Percentiles rank a stretch among this genome's conserved stretches.
phyloP scores from a whole-genome alignment of 2,888 invertebrate species.

The Colletes collaris region DNA sequence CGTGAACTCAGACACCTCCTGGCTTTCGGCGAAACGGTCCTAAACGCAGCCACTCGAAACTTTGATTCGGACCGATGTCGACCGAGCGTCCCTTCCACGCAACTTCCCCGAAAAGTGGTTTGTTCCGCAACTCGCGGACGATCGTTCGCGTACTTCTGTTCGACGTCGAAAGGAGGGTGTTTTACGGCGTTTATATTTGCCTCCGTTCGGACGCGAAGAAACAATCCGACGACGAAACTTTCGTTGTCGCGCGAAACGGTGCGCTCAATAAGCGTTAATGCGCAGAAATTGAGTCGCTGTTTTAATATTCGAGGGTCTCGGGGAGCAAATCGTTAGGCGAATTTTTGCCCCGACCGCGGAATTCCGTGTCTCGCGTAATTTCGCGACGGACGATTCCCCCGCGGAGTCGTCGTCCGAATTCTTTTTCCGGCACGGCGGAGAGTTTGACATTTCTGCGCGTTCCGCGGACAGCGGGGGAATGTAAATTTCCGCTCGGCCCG shows the following conservation, averaged over 20 bases:
- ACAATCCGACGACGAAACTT: neutral
- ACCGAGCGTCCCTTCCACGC: neutral
- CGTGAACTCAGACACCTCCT: conserved; percentile 23
- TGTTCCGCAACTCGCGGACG: conserved; percentile 1
- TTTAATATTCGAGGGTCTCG: no score
- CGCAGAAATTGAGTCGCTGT: no score
- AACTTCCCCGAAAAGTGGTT: conserved; percentile 1
- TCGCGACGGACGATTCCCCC: conserved; percentile 7
- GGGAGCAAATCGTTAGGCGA: neutral
- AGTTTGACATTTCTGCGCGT: conserved; percentile 46
- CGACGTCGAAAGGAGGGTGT: neutral
- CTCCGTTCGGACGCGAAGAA: neutral
- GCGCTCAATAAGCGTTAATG: no score
- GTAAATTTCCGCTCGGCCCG: conserved; percentile 48
- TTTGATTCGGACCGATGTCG: neutral
- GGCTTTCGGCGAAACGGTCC: neutral
- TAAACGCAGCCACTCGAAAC: neutral
- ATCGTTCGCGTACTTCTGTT: neutral
- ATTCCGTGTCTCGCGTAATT: conserved; percentile 14
- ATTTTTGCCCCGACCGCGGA: neutral
- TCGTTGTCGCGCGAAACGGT: no score
- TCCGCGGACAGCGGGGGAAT: conserved; percentile 24
- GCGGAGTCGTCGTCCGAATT: conserved; percentile 4
- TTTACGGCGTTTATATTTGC: conserved; percentile 14
- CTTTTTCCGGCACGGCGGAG: conserved; percentile 1